Percentiles rank a stretch among this genome's conserved stretches.
Evolutionary conservation across 2,888 invertebrate species (phyloP).

Genomic region (Andrena chrysosceles): DNA sequence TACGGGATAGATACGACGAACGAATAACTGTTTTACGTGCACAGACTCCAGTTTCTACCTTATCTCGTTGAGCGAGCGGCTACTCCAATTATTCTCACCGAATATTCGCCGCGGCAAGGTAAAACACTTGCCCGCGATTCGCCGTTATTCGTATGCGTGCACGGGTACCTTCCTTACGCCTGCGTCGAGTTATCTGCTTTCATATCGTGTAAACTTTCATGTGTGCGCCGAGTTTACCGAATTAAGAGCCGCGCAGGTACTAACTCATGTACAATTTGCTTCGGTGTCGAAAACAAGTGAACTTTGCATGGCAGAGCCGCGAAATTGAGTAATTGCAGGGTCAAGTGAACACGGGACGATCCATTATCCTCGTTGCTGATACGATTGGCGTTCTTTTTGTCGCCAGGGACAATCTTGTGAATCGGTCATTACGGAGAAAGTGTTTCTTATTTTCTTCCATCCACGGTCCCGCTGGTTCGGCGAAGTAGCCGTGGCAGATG

Average conservation of each 20-base stretch:
- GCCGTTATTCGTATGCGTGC: not conserved
- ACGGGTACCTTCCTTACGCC: not conserved
- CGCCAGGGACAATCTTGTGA: constrained; percentile 63
- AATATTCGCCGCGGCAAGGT: not conserved
- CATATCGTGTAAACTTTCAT: too few relatives aligned
- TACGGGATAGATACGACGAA: not conserved
- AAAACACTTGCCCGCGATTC: not conserved
- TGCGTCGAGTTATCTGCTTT: not conserved
- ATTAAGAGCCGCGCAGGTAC: not conserved
- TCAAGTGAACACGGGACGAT: too few relatives aligned
- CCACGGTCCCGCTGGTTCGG: constrained; percentile 65
- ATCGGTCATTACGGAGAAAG: constrained; percentile 79
- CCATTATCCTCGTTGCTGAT: not conserved
- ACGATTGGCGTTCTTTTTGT: constrained; percentile 2
- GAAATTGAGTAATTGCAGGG: not conserved
- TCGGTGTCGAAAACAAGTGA: not conserved
- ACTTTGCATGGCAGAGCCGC: not conserved
- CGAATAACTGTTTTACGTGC: constrained; percentile 25
- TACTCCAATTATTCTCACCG: not conserved
- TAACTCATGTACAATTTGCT: not conserved
- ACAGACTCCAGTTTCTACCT: constrained; percentile 4
- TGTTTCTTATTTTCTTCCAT: constrained; percentile 74
- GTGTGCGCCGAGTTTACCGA: not conserved
- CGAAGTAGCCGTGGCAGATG: constrained; percentile 71
- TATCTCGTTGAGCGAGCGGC: constrained; percentile 21